phyloP scores from a whole-genome alignment of 2,888 invertebrate species.

The Epinotia brunnichana region DNA sequence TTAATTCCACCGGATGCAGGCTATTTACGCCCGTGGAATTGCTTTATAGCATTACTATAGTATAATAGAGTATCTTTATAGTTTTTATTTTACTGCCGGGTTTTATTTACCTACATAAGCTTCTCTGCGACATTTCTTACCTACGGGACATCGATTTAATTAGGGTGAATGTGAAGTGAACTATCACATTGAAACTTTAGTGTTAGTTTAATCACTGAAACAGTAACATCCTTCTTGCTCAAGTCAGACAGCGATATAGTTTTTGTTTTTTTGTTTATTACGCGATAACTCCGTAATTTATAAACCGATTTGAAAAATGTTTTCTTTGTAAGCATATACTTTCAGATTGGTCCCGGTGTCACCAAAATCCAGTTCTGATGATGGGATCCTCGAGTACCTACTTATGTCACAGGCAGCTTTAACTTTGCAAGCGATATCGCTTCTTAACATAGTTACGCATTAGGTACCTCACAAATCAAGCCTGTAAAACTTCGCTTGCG shows the following conservation, averaged over 20 bases:
- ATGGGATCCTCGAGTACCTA: too few relatives aligned
- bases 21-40: slow-evolving; percentile 53
- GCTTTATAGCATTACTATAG: slow-evolving; percentile 31
- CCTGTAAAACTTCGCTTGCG: slow-evolving; percentile 9
- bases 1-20: slow-evolving; percentile 56
- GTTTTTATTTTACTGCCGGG: slow-evolving; percentile 33
- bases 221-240: too few relatives aligned
- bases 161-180: background rate
- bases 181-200: too few relatives aligned
- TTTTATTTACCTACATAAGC: slow-evolving; percentile 16
- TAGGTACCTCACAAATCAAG: slow-evolving; percentile 3
- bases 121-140: background rate
- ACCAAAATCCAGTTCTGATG: too few relatives aligned
- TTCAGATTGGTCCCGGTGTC: too few relatives aligned
- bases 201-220: too few relatives aligned
- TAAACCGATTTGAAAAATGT: too few relatives aligned
- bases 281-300: too few relatives aligned
- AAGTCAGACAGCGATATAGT: too few relatives aligned
- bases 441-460: background rate
- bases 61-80: slow-evolving; percentile 7
- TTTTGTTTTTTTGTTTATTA: too few relatives aligned
- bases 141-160: background rate
- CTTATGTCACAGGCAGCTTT: background rate
- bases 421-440: background rate
- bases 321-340: too few relatives aligned